These are phyloP conservation scores for Drosophila tropicalis DNA, from an alignment of 1,140 invertebrate genomes.

Conservation along the genomic window DNA sequence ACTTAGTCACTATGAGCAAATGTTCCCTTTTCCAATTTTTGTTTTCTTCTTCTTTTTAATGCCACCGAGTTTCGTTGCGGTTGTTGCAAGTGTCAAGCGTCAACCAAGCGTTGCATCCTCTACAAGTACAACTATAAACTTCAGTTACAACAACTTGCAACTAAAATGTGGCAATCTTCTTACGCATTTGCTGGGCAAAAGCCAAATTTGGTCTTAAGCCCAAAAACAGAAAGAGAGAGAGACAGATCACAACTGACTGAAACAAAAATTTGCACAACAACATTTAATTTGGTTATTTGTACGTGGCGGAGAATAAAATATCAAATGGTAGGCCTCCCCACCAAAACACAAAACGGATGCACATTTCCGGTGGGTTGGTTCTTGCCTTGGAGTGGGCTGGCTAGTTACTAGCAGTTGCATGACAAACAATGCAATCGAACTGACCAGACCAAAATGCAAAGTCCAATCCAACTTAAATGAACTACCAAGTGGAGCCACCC, in stretches of 20 bases:
- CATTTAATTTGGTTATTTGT: slow-evolving; percentile 37
- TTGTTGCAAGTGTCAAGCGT: slow-evolving; percentile 45
- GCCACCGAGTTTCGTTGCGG: slow-evolving; percentile 24
- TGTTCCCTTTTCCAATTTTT: slow-evolving; percentile 11
- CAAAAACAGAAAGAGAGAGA: slow-evolving; percentile 26
- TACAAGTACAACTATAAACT: slow-evolving; percentile 3
- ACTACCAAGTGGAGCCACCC: slow-evolving; percentile 42
- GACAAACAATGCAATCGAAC: slow-evolving; percentile 53
- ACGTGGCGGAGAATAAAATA: slow-evolving; percentile 48
- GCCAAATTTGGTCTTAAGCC: slow-evolving; percentile 62
- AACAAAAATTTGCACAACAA: slow-evolving; percentile 9
- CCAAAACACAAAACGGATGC: slow-evolving; percentile 52
- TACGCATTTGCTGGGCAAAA: slow-evolving; percentile 31
- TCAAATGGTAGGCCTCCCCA: slow-evolving; percentile 1
- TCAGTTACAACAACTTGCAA: slow-evolving; percentile 25
- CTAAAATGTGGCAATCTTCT: slow-evolving; percentile 45
- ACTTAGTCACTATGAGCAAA: not conserved
- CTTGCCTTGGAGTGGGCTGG: not conserved
- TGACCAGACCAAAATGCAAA: slow-evolving; percentile 38
- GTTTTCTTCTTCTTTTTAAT: not conserved
- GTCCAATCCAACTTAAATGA: slow-evolving; percentile 25
- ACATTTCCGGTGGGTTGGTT: slow-evolving; percentile 57
- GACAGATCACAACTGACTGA: not conserved
- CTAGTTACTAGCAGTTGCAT: slow-evolving; percentile 41
- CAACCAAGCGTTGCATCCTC: slow-evolving; percentile 74